Evolutionary conservation across 1,140 invertebrate species (phyloP), one percentile per base, ranked within the genome.

Genomic region (Scaptomyza pallida): DNA sequence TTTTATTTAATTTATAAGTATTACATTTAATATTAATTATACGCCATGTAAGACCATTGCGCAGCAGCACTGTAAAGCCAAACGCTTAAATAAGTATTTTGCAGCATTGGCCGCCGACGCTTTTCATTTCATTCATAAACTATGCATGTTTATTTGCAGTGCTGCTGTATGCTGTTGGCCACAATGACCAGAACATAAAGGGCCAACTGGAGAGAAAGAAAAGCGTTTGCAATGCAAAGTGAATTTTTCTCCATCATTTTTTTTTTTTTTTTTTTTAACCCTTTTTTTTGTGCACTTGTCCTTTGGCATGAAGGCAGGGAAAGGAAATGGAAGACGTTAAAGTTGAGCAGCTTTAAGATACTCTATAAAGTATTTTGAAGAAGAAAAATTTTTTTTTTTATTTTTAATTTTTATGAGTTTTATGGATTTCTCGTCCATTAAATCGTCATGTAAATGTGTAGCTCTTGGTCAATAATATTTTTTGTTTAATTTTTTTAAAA

Each of bases 1-100:
- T 86, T 86, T 88, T 86, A 81, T 86, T 77, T 86, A 86, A 86
- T 88, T 88, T 86, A 81, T 88, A 86, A 86, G 82, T 88, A 88
- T 77, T 64, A 77, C 81, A 88, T 88, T 86, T 86, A 86, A 86
- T 88, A 86, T 86, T 86, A 86, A 86, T 86, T 86, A 86, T 88
- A 86, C 81, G 81, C 73, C 81, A 77, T 76, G 81, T 88, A 78
- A 81, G 81, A 72, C 68, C 69, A 63, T 63, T 79, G 76, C 76
- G 76, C 71, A 65, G 51, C 23, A 26, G 9, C 33, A 40, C 50
- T 81, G 65, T 86, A 81, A 85, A 80, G 76, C 73, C 75, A 71
- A 65, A 48, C 48, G 65, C 79, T 83, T 69, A 67, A 86, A 77
- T 73, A 73, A 75, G 63, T 56, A 61, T 72, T n/a, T 70, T 63